Conservation (phyloP, 2,797 vertebrate species). For the Acomys russatus region DNA sequence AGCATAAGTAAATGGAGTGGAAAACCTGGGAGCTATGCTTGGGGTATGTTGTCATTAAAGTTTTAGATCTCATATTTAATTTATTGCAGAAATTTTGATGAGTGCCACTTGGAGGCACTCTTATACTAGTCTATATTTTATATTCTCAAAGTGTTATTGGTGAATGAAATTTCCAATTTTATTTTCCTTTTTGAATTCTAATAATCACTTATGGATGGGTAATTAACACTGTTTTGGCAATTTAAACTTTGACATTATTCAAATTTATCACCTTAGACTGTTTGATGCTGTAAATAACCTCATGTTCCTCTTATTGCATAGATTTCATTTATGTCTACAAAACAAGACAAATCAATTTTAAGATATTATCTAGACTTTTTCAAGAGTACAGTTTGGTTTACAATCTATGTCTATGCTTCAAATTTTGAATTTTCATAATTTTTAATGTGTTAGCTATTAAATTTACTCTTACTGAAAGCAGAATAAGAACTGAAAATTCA, state of each 20-base stretch:
- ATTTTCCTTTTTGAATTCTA: slow-evolving; percentile 75
- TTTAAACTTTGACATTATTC: slow-evolving; percentile 89
- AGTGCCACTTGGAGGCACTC: slow-evolving; percentile 91
- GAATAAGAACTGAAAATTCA: background rate
- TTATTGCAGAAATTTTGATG: slow-evolving; percentile 82
- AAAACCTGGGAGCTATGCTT: background rate
- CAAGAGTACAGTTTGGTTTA: slow-evolving; percentile 74
- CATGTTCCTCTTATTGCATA: slow-evolving; percentile 77
- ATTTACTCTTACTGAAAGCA: slow-evolving; percentile 12
- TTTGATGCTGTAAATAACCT: slow-evolving; percentile 86
- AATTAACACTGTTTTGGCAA: slow-evolving; percentile 88
- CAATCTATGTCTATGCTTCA: slow-evolving; percentile 68
- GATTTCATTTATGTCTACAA: slow-evolving; percentile 78
- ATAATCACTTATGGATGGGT: slow-evolving; percentile 86
- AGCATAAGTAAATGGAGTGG: background rate
- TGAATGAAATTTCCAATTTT: slow-evolving; percentile 64
- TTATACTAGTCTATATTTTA: slow-evolving; percentile 86
- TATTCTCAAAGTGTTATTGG: slow-evolving; percentile 57
- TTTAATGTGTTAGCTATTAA: slow-evolving; percentile 70
- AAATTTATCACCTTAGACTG: slow-evolving; percentile 88
- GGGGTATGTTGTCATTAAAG: slow-evolving; percentile 2
- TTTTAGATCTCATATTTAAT: slow-evolving; percentile 62
- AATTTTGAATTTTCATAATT: slow-evolving; percentile 49
- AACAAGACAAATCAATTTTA: slow-evolving; percentile 72
- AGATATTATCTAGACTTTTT: slow-evolving; percentile 68